A percentile compares a stretch with the other conserved stretches of the same genome.
phyloP scores from a whole-genome alignment of 2,113 vertebrate species.

The Tyto alba region DNA sequence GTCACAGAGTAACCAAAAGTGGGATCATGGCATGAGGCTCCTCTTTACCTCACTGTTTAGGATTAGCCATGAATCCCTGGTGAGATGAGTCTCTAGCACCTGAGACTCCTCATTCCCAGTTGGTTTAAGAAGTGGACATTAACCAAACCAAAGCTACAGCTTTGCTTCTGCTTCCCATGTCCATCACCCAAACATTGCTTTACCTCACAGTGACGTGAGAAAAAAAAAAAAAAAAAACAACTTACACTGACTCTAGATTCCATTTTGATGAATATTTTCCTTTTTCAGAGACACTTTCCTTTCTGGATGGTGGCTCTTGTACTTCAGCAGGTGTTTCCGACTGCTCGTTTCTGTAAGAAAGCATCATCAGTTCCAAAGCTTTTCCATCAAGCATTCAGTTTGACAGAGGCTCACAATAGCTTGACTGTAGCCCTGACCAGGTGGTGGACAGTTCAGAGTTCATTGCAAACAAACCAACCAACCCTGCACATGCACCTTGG shows the following conservation, averaged over 20 bases:
- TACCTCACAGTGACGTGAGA: not conserved
- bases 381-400: not conserved
- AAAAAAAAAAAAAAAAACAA: too few species aligned
- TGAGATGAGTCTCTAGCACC: not conserved
- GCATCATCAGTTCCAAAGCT: not conserved
- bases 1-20: not conserved
- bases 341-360: slow-evolving; percentile 69
- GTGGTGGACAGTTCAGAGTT: not conserved
- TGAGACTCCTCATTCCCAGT: not conserved
- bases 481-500: not conserved
- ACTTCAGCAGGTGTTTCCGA: slow-evolving; percentile 67
- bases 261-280: slow-evolving; percentile 58
- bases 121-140: not conserved
- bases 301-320: slow-evolving; percentile 63
- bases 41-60: not conserved
- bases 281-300: slow-evolving; percentile 81
- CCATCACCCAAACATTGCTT: not conserved
- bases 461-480: not conserved
- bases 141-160: not conserved
- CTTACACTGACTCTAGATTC: slow-evolving; percentile 62
- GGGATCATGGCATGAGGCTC: not conserved
- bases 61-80: not conserved
- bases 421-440: not conserved
- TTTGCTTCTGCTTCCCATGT: not conserved
- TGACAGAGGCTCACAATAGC: not conserved